Base-by-base conservation (phyloP, 2,113 vertebrate genomes). In the Bubalus kerabau region DNA sequence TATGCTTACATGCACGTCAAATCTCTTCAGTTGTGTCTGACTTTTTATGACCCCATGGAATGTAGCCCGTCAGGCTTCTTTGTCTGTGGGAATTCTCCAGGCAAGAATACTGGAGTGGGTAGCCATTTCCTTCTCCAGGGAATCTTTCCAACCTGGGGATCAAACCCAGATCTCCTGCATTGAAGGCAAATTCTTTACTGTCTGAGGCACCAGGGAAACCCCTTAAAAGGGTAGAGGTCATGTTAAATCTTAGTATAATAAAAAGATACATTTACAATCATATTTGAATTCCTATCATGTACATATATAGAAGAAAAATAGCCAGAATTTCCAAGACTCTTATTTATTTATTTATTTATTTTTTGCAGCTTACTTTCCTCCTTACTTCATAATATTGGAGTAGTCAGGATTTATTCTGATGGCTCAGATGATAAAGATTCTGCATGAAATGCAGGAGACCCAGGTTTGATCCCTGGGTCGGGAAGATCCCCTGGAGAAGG, bases 1-100 rank as follows among this genome's bases (percentile, higher is more conserved):
- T 59, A 60, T 40, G 71, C 43, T 23, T 43, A 59, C 14, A 17
- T 10, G n/a, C 81, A 46, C 52, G 13, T 21, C 76, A 26, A 71
- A 19, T 40, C 67, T 71, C n/a, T 71, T 23, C n/a, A 71, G 67
- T 71, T 1, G 1, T 40, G 19, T 71, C 67, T 0, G 2, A 71
- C n/a, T 71, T 40, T 71, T 71, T 71, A 36, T 23, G n/a, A 71
- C 9, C n/a, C n/a, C 19, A 2, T 71, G 2, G n/a, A 40, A 19
- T 71, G 19, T 71, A 40, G 64, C 10, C 19, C 2, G 0, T 71
- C 67, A 71, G n/a, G 17, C 67, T 71, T 71, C n/a, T 71, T n/a
- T 23, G n/a, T 67, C 64, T 40, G n/a, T 71, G 67, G 67, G 67
- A 71, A 71, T 40, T 71, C n/a, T 71, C 67, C 10, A 71, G n/a